Base-by-base conservation (phyloP, 2,113 vertebrate species). In the Pholis gunnellus region DNA sequence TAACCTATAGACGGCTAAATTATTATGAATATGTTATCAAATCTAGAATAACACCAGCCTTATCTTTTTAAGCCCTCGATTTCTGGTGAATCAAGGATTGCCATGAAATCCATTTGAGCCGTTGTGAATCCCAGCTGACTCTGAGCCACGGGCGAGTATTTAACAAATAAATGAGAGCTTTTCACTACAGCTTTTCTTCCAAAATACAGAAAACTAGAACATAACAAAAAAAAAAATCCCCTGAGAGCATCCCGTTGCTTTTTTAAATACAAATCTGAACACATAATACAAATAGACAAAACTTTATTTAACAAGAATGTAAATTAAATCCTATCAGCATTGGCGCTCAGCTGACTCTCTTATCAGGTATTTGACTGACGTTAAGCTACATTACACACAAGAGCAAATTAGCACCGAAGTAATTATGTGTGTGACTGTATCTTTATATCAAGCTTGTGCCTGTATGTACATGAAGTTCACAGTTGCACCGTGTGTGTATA, bases 381-480 rank as follows among this genome's bases (percentile, higher is more conserved):
- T 71, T 72, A 68, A 81, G 79, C 81, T 73, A 60, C 63, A 77
- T 83, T 80, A 86, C 78, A 57, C 76, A 81, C 65, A 38, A 48
- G 9, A 81, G 44, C 67, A 74, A 73, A 78, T 61, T 56, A 66
- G 61, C 76, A 84, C 68, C 42, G 56, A 80, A 64, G 75, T 86
- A 38, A 68, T 81, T 70, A 59, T 52, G 40, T 42, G 60, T 56
- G 27, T 71, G 34, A 56, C 44, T 73, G 20, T 48, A 67, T 79
- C 29, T 77, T 78, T 48, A 68, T 15, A 72, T 77, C n/a, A 59
- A 1, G 15, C 46, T 46, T 25, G 27, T 54, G 5, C 76, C 11
- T 68, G 31, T 70, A 50, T 68, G 6, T 54, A 44, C 60, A 6
- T 40, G 9, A 4, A 29, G 15, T 40, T 29, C 6, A 25, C 46